Conservation (phyloP, 2,888 invertebrate genomes). For the Drosophila gaucha region DNA sequence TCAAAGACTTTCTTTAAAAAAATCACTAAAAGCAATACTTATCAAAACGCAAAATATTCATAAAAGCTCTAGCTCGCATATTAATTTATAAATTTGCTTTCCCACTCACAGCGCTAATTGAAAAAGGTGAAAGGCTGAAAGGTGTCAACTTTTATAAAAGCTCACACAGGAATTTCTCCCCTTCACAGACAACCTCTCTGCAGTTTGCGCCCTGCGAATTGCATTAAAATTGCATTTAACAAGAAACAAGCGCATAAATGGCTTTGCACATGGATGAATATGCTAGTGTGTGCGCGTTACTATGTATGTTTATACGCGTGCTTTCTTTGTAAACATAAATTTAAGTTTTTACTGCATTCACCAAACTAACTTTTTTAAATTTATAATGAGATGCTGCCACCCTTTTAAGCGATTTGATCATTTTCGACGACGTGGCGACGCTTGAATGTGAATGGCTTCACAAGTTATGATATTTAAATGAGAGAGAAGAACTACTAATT, state of each 20-base stretch:
- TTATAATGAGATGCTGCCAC: background rate
- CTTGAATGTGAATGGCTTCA: background rate
- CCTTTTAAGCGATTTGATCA: background rate
- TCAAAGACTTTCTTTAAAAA: too few species aligned
- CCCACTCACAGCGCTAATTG: conserved; percentile 30
- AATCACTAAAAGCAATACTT: too few species aligned
- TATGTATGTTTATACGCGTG: background rate
- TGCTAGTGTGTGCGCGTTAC: background rate
- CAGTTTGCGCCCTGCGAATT: conserved; percentile 29
- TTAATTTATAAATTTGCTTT: background rate
- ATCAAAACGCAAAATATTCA: background rate
- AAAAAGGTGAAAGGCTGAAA: conserved; percentile 23
- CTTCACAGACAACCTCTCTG: background rate
- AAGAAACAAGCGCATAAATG: conserved; percentile 19
- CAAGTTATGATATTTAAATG: background rate
- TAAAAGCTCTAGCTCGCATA: background rate
- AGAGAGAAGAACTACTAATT: background rate
- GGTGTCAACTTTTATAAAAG: conserved; percentile 26
- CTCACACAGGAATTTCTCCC: background rate
- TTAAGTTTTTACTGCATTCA: background rate
- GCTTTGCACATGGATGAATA: conserved; percentile 3
- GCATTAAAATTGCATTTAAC: conserved; percentile 43
- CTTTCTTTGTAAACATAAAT: background rate
- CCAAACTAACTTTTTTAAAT: background rate
- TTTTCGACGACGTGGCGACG: background rate